Evolutionary conservation across 2,113 vertebrate genomes (phyloP).

Genomic region (Phasianus colchicus): DNA sequence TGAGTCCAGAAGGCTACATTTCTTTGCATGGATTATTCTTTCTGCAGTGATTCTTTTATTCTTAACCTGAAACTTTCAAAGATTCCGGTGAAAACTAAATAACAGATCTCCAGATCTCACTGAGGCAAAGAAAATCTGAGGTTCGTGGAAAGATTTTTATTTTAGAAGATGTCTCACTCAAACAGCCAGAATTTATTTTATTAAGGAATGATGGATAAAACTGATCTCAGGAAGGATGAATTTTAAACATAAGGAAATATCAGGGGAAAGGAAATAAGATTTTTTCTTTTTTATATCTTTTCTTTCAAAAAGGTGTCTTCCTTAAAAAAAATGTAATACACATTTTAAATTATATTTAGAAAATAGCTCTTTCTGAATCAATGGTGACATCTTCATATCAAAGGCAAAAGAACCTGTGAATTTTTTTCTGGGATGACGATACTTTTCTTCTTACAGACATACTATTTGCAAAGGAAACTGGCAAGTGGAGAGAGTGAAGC

Average conservation of each 20-base stretch:
- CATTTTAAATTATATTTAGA: not conserved
- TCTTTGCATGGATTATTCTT: not conserved
- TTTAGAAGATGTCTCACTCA: not conserved
- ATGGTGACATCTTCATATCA: slow-evolving; percentile 1
- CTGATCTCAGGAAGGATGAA: not conserved
- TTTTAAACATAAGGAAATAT: not conserved
- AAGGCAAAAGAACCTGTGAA: slow-evolving; percentile 5
- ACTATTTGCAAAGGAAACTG: slow-evolving; percentile 19
- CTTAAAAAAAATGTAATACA: not conserved
- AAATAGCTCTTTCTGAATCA: not conserved
- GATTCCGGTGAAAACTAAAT: not conserved
- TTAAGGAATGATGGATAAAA: slow-evolving; percentile 1
- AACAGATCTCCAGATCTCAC: not conserved
- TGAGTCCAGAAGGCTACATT: not conserved
- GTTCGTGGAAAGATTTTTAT: not conserved
- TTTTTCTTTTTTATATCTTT: not conserved
- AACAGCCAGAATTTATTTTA: not conserved
- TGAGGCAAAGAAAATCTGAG: not conserved
- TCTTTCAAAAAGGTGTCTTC: not conserved
- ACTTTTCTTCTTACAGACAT: not conserved
- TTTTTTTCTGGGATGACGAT: slow-evolving; percentile 7
- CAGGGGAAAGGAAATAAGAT: not conserved
- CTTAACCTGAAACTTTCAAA: not conserved
- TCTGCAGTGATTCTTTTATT: not conserved
- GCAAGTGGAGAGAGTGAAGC: not conserved